These are phyloP conservation scores for Oriolus oriolus DNA, from an alignment of 2,113 vertebrate species.

Conservation along the genomic window DNA sequence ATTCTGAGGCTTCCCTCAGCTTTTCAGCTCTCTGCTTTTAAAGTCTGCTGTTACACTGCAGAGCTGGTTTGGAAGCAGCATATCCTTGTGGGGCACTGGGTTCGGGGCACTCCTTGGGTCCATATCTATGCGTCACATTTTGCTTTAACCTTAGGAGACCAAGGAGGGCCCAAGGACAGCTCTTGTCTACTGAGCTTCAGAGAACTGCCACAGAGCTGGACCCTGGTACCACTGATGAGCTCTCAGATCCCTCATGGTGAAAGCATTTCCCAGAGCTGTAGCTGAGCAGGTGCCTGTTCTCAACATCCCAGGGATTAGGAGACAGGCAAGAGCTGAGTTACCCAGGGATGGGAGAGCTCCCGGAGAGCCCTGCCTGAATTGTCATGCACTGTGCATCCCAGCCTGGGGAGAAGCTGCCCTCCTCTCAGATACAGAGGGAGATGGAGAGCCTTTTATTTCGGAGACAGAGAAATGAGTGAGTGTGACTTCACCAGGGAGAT, in stretches of 20 bases:
- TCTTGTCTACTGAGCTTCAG: not conserved
- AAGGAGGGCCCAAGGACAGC: not conserved
- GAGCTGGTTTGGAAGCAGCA: constrained; percentile 30
- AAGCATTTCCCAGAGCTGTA: not conserved
- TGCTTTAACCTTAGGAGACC: not conserved
- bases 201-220: not conserved
- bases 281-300: not conserved
- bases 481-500: not conserved
- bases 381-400: not conserved
- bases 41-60: not conserved
- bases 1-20: constrained; percentile 32
- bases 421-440: not conserved
- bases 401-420: not conserved
- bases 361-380: not conserved
- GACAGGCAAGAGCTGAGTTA: not conserved
- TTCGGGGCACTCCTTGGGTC: not conserved
- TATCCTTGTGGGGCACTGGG: not conserved
- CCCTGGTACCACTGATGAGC: not conserved
- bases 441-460: not conserved
- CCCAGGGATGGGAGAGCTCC: not conserved
- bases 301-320: not conserved
- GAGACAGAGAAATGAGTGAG: not conserved
- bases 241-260: fast-evolving
- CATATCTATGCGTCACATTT: not conserved
- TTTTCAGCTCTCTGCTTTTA: not conserved